phyloP scores from a whole-genome alignment of 1,140 invertebrate genomes.

The Macrotrachela quadricornifera region DNA sequence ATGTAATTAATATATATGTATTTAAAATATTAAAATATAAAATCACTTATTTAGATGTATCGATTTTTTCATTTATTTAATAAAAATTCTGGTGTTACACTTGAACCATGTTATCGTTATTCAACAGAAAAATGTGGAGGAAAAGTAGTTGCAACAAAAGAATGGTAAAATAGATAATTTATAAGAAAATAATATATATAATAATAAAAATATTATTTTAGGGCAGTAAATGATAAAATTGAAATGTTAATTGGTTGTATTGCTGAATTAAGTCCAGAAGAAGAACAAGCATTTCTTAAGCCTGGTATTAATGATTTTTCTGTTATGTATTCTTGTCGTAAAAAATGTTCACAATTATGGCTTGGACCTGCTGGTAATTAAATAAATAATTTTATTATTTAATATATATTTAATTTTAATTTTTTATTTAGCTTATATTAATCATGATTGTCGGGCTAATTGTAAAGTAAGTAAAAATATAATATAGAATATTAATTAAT shows the following conservation, averaged over 20 bases:
- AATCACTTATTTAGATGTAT: no score
- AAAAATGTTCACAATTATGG: slow-evolving; percentile 97
- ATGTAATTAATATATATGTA: slow-evolving; percentile 40
- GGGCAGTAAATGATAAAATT: background rate
- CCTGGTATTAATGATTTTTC: slow-evolving; percentile 92
- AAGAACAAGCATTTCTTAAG: slow-evolving; percentile 71
- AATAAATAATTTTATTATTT: background rate
- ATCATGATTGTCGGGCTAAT: slow-evolving; percentile 90
- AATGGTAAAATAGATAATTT: slow-evolving; percentile 42
- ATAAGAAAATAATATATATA: no score
- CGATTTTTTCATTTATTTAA: no score
- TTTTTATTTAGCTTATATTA: slow-evolving; percentile 56
- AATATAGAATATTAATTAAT: no score
- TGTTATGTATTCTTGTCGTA: slow-evolving; percentile 91
- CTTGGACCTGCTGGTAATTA: slow-evolving; percentile 90
- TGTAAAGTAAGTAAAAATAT: slow-evolving; percentile 32
- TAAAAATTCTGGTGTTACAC: slow-evolving; percentile 49
- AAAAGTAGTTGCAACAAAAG: slow-evolving; percentile 77
- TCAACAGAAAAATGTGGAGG: slow-evolving; percentile 71
- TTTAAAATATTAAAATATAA: no score
- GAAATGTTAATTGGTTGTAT: slow-evolving; percentile 69
- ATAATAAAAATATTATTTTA: no score
- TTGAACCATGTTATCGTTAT: slow-evolving; percentile 78
- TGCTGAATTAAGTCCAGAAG: slow-evolving; percentile 70
- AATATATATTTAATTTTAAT: no score